Evolutionary conservation across 1,140 invertebrate species (phyloP).

Genomic region (Battus philenor): DNA sequence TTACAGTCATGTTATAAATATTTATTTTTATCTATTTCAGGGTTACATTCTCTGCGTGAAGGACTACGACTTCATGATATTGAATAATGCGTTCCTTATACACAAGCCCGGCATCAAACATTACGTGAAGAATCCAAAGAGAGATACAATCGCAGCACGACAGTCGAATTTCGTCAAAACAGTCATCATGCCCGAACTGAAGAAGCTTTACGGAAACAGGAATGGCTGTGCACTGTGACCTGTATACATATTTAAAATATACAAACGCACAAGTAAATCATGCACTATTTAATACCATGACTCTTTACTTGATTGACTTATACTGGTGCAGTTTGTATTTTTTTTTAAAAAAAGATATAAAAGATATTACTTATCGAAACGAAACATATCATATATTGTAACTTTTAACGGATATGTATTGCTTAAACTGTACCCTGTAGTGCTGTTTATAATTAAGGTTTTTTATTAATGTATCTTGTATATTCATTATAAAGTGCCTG

Average conservation of each 20-base stretch:
- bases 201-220: constrained; percentile 86
- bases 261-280: not conserved
- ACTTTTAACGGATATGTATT: constrained; percentile 6
- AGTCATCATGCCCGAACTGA: constrained; percentile 89
- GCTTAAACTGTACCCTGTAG: constrained; percentile 6
- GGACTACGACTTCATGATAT: constrained; percentile 92
- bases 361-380: constrained; percentile 20
- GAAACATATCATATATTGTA: constrained; percentile 39
- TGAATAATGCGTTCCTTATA: constrained; percentile 92
- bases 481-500: constrained; percentile 12
- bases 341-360: not conserved
- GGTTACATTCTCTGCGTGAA: constrained; percentile 91
- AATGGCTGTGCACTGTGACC: constrained; percentile 89
- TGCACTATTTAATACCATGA: not conserved
- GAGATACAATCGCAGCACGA: constrained; percentile 84
- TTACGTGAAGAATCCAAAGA: constrained; percentile 84
- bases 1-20: too few relatives aligned
- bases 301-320: not conserved
- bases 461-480: constrained; percentile 8
- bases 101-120: constrained; percentile 92
- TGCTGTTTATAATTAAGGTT: not conserved
- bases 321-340: not conserved
- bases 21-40: constrained; percentile 74
- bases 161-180: constrained; percentile 88
- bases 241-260: constrained; percentile 24